These are phyloP conservation scores for Microcebus murinus DNA, from an alignment of 2,113 vertebrate genomes.

Conservation along the genomic window DNA sequence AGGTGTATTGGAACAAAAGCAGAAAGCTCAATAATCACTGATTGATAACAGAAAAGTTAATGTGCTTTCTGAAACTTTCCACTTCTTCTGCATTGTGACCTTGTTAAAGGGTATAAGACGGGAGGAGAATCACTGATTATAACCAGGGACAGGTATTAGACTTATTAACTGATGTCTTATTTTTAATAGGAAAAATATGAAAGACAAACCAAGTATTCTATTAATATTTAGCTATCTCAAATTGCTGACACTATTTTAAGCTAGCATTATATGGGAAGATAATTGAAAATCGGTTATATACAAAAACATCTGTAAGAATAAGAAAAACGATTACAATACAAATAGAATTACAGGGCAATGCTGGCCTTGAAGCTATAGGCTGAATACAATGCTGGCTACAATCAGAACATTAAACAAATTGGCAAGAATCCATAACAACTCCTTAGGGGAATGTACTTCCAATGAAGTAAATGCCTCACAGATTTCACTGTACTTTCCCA, in stretches of 20 bases:
- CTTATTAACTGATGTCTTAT: neutral
- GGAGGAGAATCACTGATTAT: neutral
- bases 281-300: conserved; percentile 30
- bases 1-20: neutral
- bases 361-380: neutral
- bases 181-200: conserved; percentile 3
- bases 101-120: neutral
- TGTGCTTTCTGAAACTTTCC: neutral
- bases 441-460: neutral
- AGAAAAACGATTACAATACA: neutral
- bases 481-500: neutral
- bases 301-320: conserved; percentile 23
- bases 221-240: neutral
- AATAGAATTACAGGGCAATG: neutral
- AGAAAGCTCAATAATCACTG: neutral
- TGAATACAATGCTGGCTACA: neutral
- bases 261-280: neutral
- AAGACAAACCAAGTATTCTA: neutral
- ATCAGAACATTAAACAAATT: conserved; percentile 32
- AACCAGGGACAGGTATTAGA: neutral
- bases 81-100: neutral
- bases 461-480: neutral
- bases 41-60: neutral
- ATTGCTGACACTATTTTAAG: neutral
- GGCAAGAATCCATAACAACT: neutral